Evolutionary conservation across 2,797 vertebrate species (phyloP).

Genomic region (Microcaecilia unicolor): DNA sequence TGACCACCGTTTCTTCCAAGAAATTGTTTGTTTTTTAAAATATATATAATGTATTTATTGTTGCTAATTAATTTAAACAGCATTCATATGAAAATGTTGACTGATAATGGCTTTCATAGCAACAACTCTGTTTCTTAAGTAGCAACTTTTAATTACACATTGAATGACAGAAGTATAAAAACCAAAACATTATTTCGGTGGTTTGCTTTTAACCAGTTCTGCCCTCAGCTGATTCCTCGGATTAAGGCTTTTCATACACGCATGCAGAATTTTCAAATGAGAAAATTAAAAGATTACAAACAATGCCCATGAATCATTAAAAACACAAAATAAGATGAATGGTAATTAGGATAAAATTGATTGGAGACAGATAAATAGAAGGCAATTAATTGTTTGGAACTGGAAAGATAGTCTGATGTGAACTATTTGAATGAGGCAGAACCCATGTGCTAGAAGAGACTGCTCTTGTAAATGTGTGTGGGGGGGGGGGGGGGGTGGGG

Average conservation of each 20-base stretch:
- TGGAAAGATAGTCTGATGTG: slow-evolving; percentile 38
- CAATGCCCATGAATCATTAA: slow-evolving; percentile 59
- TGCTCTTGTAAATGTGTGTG: too few species aligned
- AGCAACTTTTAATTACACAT: slow-evolving; percentile 64
- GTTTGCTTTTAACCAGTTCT: slow-evolving; percentile 54
- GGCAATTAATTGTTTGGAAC: slow-evolving; percentile 56
- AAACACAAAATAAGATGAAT: slow-evolving; percentile 56
- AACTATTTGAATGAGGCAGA: too few species aligned
- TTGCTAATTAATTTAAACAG: slow-evolving; percentile 60
- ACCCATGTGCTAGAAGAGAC: too few species aligned
- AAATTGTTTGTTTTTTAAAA: slow-evolving; percentile 54
- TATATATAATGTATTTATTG: slow-evolving; percentile 62
- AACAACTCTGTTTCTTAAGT: slow-evolving; percentile 57
- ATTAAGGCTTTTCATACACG: slow-evolving; percentile 56
- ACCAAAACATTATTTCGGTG: slow-evolving; percentile 55
- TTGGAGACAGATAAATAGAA: slow-evolving; percentile 52
- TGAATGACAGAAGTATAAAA: slow-evolving; percentile 62
- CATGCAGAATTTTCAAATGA: slow-evolving; percentile 55
- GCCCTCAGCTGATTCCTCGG: slow-evolving; percentile 57
- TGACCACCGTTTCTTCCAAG: slow-evolving; percentile 45
- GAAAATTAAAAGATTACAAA: slow-evolving; percentile 64
- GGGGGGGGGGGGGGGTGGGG: too few species aligned
- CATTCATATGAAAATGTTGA: slow-evolving; percentile 62
- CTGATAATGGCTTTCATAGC: slow-evolving; percentile 60
- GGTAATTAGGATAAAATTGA: slow-evolving; percentile 53